Base-by-base conservation (phyloP, 2,797 vertebrate genomes). In the Parotocinclus haroldoi region DNA sequence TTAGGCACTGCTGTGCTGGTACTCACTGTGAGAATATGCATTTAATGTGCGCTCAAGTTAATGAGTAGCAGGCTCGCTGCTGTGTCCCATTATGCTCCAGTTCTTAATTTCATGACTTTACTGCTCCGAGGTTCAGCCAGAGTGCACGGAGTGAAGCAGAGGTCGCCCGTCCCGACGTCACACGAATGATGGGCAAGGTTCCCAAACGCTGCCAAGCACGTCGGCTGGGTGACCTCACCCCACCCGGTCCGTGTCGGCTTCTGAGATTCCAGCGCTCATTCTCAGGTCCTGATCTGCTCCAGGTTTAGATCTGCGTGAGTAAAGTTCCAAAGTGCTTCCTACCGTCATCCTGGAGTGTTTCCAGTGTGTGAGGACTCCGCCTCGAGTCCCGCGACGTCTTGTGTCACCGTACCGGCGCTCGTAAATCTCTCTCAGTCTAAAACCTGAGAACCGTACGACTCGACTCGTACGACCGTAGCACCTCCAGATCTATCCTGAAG, bases 21-120 rank as follows among this genome's bases (percentile, higher is more conserved):
- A 27, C 27, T 27, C 27, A 27, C 2, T 27, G 27, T 27, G 27
- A 27, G 27, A 2, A 27, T 5, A 27, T 27, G 27, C 27, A 2
- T n/a, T 27, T 2, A 5, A 27, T 27, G 27, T 27, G 27, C 5
- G 27, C 27, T 27, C 2, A 27, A 27, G 27, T 27, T 27, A 27
- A 27, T 27, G 5, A 11, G 40, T 42, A 50, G 14, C 48, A 14
- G 48, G 14, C 13, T 13, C 7, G 4, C 13, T 14, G 44, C 12
- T 60, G 44, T 37, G 18, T 51, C 50, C 13, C 36, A 39, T 48
- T 36, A 19, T 3, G 36, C n/a, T 14, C 9, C 56, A 69, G 50
- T 83, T 85, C 81, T 84, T 81, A 77, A 86, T 86, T 86, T 80
- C 75, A 84, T 88, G 83, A 89, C 86, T 88, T 86, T 27, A 27